A percentile compares a stretch with the other conserved stretches of the same genome.
These are phyloP conservation scores for Thysanoteuthis rhombus DNA, from an alignment of 2,888 invertebrate genomes.

Conservation along the genomic window DNA sequence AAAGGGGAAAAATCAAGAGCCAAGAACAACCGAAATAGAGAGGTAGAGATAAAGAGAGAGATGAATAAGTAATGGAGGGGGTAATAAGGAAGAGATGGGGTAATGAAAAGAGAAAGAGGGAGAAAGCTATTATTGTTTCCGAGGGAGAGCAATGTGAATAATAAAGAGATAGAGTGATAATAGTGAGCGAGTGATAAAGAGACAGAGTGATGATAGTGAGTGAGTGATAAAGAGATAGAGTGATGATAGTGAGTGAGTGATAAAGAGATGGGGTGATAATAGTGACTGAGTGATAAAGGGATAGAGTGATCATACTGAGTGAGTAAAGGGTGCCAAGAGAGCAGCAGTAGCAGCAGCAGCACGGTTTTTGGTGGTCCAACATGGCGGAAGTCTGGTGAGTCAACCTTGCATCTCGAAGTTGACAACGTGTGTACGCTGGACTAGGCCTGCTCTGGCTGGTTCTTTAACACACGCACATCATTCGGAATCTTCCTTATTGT, in stretches of 20 bases:
- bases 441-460: neutral
- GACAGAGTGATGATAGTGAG: no score
- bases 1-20: no score
- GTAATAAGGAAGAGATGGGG: neutral
- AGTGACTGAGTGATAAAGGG: no score
- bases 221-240: no score
- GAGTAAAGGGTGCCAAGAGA: no score
- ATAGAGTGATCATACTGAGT: no score
- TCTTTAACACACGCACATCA: constrained; percentile 15
- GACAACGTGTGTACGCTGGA: neutral
- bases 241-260: no score
- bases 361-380: neutral
- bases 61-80: no score
- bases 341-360: neutral
- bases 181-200: no score
- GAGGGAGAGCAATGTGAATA: neutral
- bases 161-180: neutral
- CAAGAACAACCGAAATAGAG: no score
- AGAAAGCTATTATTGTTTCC: neutral
- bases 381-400: constrained; percentile 14
- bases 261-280: no score
- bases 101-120: neutral
- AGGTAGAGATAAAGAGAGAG: no score
- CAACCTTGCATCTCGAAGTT: neutral
- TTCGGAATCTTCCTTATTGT: constrained; percentile 12